Percentiles rank a stretch among this genome's conserved stretches.
These are phyloP conservation scores for Excalfactoria chinensis DNA, from an alignment of 2,113 vertebrate species.

Conservation along the genomic window DNA sequence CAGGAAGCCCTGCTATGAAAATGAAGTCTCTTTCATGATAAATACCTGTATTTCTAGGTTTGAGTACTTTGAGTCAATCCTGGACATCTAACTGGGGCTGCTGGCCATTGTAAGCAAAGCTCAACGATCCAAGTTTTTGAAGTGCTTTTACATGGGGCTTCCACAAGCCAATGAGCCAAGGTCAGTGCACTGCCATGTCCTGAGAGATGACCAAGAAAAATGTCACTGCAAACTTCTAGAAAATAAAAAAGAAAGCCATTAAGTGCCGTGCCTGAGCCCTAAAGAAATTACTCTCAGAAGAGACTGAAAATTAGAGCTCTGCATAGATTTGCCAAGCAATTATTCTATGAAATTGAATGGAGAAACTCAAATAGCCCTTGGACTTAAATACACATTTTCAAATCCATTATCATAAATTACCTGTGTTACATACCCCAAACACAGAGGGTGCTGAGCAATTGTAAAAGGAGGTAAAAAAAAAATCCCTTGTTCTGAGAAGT, in stretches of 20 bases:
- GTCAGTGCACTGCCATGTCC: background rate
- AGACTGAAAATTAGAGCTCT: constrained; percentile 30
- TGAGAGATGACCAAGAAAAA: constrained; percentile 32
- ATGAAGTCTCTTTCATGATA: background rate
- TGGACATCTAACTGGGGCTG: background rate
- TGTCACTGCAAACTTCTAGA: constrained; percentile 31
- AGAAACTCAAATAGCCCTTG: constrained; percentile 35
- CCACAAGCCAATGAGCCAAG: background rate
- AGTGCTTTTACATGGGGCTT: background rate
- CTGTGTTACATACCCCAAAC: background rate
- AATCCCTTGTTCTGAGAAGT: background rate
- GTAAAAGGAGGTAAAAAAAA: background rate
- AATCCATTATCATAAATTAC: constrained; percentile 13
- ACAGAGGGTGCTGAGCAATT: background rate
- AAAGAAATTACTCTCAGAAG: constrained; percentile 34
- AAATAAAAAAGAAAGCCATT: background rate
- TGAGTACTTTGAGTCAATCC: background rate
- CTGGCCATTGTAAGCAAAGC: background rate
- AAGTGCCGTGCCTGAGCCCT: constrained; percentile 27
- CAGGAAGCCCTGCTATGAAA: constrained; percentile 21
- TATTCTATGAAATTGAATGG: constrained; percentile 40
- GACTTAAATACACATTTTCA: constrained; percentile 50
- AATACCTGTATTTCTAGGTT: background rate
- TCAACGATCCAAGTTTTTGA: background rate
- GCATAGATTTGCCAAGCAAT: constrained; percentile 20